Conservation (phyloP, 2,888 invertebrate species). For the Imbricaverruca yamaguchii region DNA sequence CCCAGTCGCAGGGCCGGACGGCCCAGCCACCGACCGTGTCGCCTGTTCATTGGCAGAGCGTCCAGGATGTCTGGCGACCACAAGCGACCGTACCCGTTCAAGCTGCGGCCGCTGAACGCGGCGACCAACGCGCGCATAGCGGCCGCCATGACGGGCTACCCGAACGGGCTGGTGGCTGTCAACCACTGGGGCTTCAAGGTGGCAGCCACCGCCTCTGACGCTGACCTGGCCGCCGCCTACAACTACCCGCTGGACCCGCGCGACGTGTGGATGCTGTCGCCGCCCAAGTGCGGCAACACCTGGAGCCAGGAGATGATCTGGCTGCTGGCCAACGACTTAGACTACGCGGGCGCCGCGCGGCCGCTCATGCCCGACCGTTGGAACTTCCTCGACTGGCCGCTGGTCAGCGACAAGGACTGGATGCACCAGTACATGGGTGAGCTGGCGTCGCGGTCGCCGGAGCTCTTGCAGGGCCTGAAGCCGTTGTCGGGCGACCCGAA, state of each 20-base stretch:
- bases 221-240: neutral
- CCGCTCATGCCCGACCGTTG: neutral
- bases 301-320: conserved; percentile 22
- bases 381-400: neutral
- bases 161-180: neutral
- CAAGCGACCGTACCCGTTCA: neutral
- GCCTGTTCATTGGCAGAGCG: too few species aligned
- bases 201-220: neutral
- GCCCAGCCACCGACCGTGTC: too few species aligned
- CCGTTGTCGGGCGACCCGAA: neutral
- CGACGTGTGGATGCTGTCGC: conserved; percentile 20
- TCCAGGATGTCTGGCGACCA: too few species aligned
- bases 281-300: conserved; percentile 19
- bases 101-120: neutral
- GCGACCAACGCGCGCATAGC: neutral
- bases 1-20: too few species aligned
- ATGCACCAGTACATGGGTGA: neutral
- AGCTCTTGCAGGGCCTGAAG: neutral
- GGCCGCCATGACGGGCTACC: neutral
- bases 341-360: neutral
- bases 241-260: conserved; percentile 20
- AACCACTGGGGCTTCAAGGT: conserved; percentile 18
- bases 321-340: conserved; percentile 15
- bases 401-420: neutral
- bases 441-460: neutral